These are phyloP conservation scores for Drosophila arawakana DNA, from an alignment of 1,140 invertebrate species.

Conservation along the genomic window DNA sequence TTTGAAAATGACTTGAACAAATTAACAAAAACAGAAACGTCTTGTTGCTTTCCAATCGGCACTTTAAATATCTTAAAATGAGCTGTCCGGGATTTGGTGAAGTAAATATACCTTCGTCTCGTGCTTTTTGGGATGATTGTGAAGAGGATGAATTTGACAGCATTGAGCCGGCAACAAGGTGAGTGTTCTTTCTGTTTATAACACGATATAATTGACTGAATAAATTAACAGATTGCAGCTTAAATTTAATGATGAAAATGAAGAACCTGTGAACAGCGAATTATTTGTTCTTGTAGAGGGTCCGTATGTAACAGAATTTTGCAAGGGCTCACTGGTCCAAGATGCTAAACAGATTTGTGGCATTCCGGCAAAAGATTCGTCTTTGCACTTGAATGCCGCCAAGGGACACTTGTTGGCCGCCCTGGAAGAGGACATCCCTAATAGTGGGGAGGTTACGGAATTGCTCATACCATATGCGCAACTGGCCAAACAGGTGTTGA, in stretches of 20 bases:
- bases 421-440: constrained; percentile 68
- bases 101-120: constrained; percentile 75
- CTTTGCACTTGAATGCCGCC: constrained; percentile 54
- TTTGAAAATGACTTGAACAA: constrained; percentile 50
- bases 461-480: constrained; percentile 63
- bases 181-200: constrained; percentile 23
- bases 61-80: constrained; percentile 45
- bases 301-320: constrained; percentile 56
- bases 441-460: constrained; percentile 70
- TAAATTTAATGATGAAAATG: constrained; percentile 36
- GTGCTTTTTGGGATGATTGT: constrained; percentile 82
- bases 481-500: constrained; percentile 66
- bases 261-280: constrained; percentile 50
- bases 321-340: constrained; percentile 35
- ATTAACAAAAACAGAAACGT: constrained; percentile 17
- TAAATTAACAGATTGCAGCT: constrained; percentile 50
- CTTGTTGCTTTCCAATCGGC: constrained; percentile 1
- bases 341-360: constrained; percentile 49
- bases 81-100: constrained; percentile 79
- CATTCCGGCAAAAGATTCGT: constrained; percentile 61
- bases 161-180: constrained; percentile 54
- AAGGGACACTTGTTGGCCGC: constrained; percentile 57
- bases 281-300: constrained; percentile 73
- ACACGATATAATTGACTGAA: background rate
- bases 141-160: constrained; percentile 75